A percentile compares a stretch with the other conserved stretches of the same genome.
Evolutionary conservation across 2,797 vertebrate genomes (phyloP).

Genomic region (Syngnathus rostellatus): DNA sequence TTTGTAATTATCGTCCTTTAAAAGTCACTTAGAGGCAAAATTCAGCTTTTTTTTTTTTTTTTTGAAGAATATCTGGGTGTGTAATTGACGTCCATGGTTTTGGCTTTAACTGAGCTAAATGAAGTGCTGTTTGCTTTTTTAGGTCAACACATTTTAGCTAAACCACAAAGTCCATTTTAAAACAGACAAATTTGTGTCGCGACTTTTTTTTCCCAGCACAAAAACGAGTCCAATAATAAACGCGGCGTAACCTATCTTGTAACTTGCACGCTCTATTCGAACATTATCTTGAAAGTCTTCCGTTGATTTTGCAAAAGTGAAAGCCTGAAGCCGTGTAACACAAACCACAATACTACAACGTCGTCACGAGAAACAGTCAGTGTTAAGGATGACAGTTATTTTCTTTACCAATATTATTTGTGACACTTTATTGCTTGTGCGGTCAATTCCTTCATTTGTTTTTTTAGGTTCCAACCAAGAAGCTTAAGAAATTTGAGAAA

Average conservation of each 20-base stretch:
- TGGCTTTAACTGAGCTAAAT: no score
- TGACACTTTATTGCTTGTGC: no score
- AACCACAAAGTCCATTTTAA: background rate
- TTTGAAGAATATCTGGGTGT: no score
- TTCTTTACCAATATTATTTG: background rate
- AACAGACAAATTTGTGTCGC: background rate
- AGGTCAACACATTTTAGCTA: no score
- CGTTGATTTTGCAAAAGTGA: conserved; percentile 3
- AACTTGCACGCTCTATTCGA: background rate
- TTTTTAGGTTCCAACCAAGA: conserved; percentile 90
- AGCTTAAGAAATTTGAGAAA: conserved; percentile 98
- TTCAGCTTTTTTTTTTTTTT: no score
- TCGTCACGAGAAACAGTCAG: background rate
- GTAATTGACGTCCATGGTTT: no score
- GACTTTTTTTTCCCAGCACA: background rate
- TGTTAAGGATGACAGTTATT: background rate
- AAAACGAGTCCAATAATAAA: background rate
- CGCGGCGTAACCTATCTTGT: no score
- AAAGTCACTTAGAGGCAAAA: background rate
- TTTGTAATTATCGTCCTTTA: background rate
- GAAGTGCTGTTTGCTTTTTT: no score
- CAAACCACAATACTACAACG: conserved; percentile 6
- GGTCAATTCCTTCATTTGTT: background rate
- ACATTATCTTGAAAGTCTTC: background rate
- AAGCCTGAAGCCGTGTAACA: conserved; percentile 7